These are phyloP conservation scores for Ophioninae sp. DNA, from an alignment of 2,888 invertebrate species.

Conservation along the genomic window DNA sequence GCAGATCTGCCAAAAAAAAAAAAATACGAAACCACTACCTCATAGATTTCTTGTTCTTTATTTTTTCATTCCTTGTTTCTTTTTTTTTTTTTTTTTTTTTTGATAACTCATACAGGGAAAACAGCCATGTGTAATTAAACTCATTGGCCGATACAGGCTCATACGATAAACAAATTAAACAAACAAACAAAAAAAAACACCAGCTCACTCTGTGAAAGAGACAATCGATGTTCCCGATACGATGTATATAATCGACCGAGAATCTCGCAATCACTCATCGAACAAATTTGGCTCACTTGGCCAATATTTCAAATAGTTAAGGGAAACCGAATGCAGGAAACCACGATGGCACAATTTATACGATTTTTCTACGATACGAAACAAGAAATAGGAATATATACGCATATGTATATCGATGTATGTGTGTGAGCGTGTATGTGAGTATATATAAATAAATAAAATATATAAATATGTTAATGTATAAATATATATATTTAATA, in stretches of 20 bases:
- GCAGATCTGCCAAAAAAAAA: conserved; percentile 69
- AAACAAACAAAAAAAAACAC: conserved; percentile 2
- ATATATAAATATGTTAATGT: too few relatives aligned
- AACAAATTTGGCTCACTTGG: neutral
- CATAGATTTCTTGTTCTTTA: conserved; percentile 60
- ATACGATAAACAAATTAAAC: conserved; percentile 6
- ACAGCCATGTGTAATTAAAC: conserved; percentile 50
- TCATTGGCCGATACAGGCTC: conserved; percentile 44
- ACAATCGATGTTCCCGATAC: conserved; percentile 14
- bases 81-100: conserved; percentile 11
- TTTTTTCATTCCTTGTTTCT: too few relatives aligned
- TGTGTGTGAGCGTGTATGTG: too few relatives aligned
- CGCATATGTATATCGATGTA: too few relatives aligned
- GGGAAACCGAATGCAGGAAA: neutral
- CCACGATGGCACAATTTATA: conserved; percentile 1
- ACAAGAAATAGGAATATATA: conserved; percentile 7
- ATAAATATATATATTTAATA: too few relatives aligned
- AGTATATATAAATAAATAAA: too few relatives aligned
- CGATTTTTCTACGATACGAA: conserved; percentile 19
- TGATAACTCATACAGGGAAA: conserved; percentile 53
- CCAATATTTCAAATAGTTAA: neutral
- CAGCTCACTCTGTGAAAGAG: conserved; percentile 38
- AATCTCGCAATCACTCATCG: conserved; percentile 36
- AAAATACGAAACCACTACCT: conserved; percentile 76
- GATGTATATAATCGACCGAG: conserved; percentile 22